Conservation (phyloP, 1,140 invertebrate species). For the Megathymus violae region DNA sequence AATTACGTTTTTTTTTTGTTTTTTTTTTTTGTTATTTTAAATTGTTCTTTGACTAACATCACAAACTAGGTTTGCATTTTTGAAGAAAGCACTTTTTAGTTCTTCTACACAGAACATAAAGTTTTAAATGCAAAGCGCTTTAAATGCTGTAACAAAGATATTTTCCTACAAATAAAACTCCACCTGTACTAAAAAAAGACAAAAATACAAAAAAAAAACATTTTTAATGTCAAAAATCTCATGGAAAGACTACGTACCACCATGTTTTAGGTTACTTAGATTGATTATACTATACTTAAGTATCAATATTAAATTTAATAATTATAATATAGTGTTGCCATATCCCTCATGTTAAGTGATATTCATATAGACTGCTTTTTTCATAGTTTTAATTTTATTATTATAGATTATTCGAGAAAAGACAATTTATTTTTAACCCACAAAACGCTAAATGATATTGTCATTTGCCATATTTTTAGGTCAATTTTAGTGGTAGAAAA, state of each 20-base stretch:
- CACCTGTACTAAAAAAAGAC: slow-evolving; percentile 6
- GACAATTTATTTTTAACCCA: slow-evolving; percentile 40
- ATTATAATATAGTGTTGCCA: slow-evolving; percentile 50
- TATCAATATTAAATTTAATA: slow-evolving; percentile 7
- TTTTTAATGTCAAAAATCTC: background rate
- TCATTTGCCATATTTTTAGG: slow-evolving; percentile 38
- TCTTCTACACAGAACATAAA: no score
- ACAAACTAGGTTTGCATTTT: no score
- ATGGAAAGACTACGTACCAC: background rate
- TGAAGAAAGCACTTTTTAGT: no score
- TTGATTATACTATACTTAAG: background rate
- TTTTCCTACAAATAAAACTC: no score
- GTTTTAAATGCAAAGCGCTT: no score
- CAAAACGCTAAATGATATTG: slow-evolving; percentile 24
- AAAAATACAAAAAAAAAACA: no score
- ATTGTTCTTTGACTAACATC: no score
- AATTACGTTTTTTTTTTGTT: no score
- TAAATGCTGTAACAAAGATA: no score
- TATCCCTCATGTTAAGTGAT: slow-evolving; percentile 55
- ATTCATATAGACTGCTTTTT: slow-evolving; percentile 67
- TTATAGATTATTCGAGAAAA: slow-evolving; percentile 53
- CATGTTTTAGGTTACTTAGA: background rate
- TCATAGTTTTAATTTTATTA: slow-evolving; percentile 47
- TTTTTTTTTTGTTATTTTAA: no score
- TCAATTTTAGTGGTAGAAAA: slow-evolving; percentile 2